phyloP scores from a whole-genome alignment of 2,888 invertebrate species.

The Cantharis rustica region DNA sequence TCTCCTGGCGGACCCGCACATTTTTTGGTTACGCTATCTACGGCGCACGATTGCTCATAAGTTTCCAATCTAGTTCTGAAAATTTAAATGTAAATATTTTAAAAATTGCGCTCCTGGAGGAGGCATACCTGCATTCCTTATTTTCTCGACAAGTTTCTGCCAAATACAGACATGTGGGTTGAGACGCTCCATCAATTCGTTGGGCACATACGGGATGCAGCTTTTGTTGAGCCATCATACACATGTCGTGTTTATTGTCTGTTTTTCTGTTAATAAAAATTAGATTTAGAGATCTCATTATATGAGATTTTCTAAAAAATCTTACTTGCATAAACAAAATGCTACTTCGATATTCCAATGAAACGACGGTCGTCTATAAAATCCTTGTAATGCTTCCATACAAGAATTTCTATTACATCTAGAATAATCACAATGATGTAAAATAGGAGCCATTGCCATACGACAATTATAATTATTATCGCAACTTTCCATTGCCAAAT shows the following conservation, averaged over 20 bases:
- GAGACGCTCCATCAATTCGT: slow-evolving; percentile 65
- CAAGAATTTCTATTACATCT: slow-evolving; percentile 85
- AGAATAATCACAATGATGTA: slow-evolving; percentile 78
- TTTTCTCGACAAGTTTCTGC: slow-evolving; percentile 84
- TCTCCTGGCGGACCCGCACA: slow-evolving; percentile 86
- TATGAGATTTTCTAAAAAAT: neutral
- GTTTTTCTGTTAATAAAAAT: slow-evolving; percentile 73
- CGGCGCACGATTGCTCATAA: slow-evolving; percentile 90
- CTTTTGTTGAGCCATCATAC: slow-evolving; percentile 87
- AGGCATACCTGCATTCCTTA: slow-evolving; percentile 78
- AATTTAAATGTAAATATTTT: neutral
- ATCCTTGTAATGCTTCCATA: slow-evolving; percentile 84
- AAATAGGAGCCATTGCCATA: slow-evolving; percentile 78
- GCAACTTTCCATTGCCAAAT: slow-evolving; percentile 80
- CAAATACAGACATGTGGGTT: slow-evolving; percentile 85
- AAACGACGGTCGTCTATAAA: slow-evolving; percentile 80
- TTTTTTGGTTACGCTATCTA: slow-evolving; percentile 86
- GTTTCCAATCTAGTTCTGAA: slow-evolving; percentile 78
- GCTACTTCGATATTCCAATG: slow-evolving; percentile 88
- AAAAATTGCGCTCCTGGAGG: neutral
- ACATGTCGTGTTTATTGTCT: slow-evolving; percentile 82
- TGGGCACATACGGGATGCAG: slow-evolving; percentile 89
- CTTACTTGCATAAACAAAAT: slow-evolving; percentile 92
- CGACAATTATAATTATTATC: slow-evolving; percentile 83
- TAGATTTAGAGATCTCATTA: slow-evolving; percentile 49